A percentile compares a stretch with the other conserved stretches of the same genome.
These are phyloP conservation scores for Pantelozetes paolii DNA, from an alignment of 2,888 invertebrate genomes.

Conservation along the genomic window DNA sequence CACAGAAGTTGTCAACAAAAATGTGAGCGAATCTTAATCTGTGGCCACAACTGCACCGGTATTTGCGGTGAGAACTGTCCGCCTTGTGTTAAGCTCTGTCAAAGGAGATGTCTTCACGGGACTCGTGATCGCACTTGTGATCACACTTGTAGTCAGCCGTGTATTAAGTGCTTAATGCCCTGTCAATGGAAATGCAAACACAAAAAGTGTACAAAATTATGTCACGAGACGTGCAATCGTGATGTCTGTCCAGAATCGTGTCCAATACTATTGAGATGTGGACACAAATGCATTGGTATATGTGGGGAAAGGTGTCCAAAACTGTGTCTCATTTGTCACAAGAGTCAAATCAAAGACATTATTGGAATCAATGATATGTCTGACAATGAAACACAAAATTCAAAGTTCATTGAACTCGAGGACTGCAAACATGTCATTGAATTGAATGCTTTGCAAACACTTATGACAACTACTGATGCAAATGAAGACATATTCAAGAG, in stretches of 20 bases:
- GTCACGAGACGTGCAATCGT: slow-evolving; percentile 53
- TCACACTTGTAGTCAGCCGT: slow-evolving; percentile 50
- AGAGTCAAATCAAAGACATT: slow-evolving; percentile 50
- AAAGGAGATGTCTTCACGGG: slow-evolving; percentile 51
- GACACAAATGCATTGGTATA: slow-evolving; percentile 64
- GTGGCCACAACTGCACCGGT: slow-evolving; percentile 53
- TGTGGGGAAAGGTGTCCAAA: slow-evolving; percentile 68
- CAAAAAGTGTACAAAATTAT: slow-evolving; percentile 50
- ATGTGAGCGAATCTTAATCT: slow-evolving; percentile 52
- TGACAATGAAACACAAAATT: slow-evolving; percentile 42
- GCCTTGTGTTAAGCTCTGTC: slow-evolving; percentile 52
- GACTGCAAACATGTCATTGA: slow-evolving; percentile 53
- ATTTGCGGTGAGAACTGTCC: slow-evolving; percentile 52
- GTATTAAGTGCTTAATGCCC: not conserved
- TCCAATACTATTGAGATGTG: slow-evolving; percentile 55
- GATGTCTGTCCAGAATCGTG: slow-evolving; percentile 52
- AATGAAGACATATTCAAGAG: slow-evolving; percentile 42
- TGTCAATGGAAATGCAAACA: slow-evolving; percentile 46
- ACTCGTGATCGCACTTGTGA: slow-evolving; percentile 50
- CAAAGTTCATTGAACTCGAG: slow-evolving; percentile 50
- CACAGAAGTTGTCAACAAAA: slow-evolving; percentile 51
- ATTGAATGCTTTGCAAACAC: slow-evolving; percentile 46
- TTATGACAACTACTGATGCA: slow-evolving; percentile 36
- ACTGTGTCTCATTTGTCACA: slow-evolving; percentile 60
- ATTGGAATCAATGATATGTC: not conserved